phyloP scores from a whole-genome alignment of 2,113 vertebrate genomes.

The Cyanoliseus patagonus region DNA sequence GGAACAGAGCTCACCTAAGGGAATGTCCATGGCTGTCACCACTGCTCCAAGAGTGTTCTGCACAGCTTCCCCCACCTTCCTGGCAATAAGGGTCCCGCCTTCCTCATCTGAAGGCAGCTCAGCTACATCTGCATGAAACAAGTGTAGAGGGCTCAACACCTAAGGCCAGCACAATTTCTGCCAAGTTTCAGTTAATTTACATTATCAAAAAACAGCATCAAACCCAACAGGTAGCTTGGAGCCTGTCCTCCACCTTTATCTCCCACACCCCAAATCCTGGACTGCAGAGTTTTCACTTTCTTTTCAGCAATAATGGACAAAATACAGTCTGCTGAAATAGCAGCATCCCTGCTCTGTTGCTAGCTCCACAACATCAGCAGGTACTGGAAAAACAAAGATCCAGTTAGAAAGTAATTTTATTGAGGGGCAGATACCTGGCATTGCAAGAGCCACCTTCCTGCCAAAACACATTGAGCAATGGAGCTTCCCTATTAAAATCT shows the following conservation, averaged over 20 bases:
- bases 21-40: slow-evolving; percentile 96
- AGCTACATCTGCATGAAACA: slow-evolving; percentile 78
- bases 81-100: slow-evolving; percentile 90
- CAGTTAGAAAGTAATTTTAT: background rate
- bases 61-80: slow-evolving; percentile 96
- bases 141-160: background rate
- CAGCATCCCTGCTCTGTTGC: background rate
- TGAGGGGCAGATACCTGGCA: background rate
- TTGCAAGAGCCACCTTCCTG: background rate
- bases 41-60: slow-evolving; percentile 96
- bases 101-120: slow-evolving; percentile 91
- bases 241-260: background rate
- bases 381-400: background rate
- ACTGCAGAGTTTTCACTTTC: background rate
- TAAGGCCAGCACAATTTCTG: background rate
- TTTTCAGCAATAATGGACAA: background rate
- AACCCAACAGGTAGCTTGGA: background rate
- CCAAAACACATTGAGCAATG: background rate
- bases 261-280: background rate
- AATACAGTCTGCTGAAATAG: background rate
- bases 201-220: background rate
- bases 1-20: slow-evolving; percentile 83
- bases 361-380: background rate
- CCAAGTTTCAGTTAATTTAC: background rate
- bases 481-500: background rate